Evolutionary conservation across 2,888 invertebrate genomes (phyloP).

Genomic region (Spodoptera picta): DNA sequence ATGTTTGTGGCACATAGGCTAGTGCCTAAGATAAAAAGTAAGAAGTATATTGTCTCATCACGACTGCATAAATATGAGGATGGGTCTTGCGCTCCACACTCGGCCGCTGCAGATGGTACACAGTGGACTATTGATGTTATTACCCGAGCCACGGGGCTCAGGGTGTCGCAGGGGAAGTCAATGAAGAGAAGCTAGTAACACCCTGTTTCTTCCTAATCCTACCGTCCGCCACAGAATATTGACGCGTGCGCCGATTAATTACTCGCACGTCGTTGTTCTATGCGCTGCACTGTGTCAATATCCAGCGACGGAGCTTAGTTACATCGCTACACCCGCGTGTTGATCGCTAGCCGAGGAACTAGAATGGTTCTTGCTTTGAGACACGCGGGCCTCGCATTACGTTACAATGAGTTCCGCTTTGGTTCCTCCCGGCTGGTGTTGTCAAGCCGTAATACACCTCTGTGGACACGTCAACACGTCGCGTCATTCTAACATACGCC

Average conservation of each 20-base stretch:
- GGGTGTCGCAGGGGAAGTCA: slow-evolving; percentile 31
- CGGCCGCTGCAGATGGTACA: slow-evolving; percentile 13
- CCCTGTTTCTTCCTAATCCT: slow-evolving; percentile 76
- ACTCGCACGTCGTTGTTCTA: slow-evolving; percentile 5
- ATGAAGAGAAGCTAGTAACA: slow-evolving; percentile 77
- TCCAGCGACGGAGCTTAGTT: slow-evolving; percentile 55
- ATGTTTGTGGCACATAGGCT: slow-evolving; percentile 1
- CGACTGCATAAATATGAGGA: slow-evolving; percentile 27
- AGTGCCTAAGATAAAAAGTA: slow-evolving; percentile 2
- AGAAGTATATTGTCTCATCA: slow-evolving; percentile 34
- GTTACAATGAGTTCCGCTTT: background rate
- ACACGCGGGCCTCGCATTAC: background rate
- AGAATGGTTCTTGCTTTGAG: background rate
- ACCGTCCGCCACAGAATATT: slow-evolving; percentile 59
- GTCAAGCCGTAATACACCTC: background rate
- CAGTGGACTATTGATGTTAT: slow-evolving; percentile 15
- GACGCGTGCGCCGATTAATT: slow-evolving; percentile 3
- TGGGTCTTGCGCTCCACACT: slow-evolving; percentile 30
- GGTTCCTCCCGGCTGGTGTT: slow-evolving; percentile 1
- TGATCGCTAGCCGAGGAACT: slow-evolving; percentile 44
- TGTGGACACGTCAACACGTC: slow-evolving; percentile 48
- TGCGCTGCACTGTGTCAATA: slow-evolving; percentile 29
- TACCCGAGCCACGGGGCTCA: slow-evolving; percentile 10
- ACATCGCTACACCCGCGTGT: slow-evolving; percentile 46
- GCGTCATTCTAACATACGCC: slow-evolving; percentile 55